These are phyloP conservation scores for Philopotamus ludificatus DNA, from an alignment of 1,140 invertebrate species.

Conservation along the genomic window DNA sequence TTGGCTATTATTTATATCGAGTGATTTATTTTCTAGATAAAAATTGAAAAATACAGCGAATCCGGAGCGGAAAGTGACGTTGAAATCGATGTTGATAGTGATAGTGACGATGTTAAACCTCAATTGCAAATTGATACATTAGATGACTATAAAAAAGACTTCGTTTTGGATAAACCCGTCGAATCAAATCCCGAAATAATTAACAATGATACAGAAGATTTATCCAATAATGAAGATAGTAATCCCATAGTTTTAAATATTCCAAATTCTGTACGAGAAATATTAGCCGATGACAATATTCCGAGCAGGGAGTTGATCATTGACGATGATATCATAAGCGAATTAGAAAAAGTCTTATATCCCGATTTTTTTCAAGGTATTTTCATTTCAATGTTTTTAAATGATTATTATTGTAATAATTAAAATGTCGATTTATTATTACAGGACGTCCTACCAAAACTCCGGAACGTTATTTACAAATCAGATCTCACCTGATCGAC, in stretches of 20 bases:
- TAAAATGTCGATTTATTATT: neutral
- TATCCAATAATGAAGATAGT: neutral
- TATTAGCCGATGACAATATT: slow-evolving; percentile 40
- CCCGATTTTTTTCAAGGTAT: slow-evolving; percentile 62
- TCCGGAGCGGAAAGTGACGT: slow-evolving; percentile 58
- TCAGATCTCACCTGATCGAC: slow-evolving; percentile 62
- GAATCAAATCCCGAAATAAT: neutral
- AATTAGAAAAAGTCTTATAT: slow-evolving; percentile 60
- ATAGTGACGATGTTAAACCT: slow-evolving; percentile 43
- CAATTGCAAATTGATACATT: neutral
- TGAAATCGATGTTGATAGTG: slow-evolving; percentile 60
- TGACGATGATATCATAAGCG: slow-evolving; percentile 49
- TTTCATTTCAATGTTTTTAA: too few relatives aligned
- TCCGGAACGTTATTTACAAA: slow-evolving; percentile 61
- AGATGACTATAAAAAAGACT: too few relatives aligned
- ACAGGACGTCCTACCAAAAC: slow-evolving; percentile 55
- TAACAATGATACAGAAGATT: neutral
- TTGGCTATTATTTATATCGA: too few relatives aligned
- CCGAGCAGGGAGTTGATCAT: slow-evolving; percentile 53
- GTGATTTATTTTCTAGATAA: slow-evolving; percentile 41
- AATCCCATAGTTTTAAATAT: slow-evolving; percentile 25
- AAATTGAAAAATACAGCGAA: slow-evolving; percentile 50
- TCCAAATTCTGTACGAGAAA: slow-evolving; percentile 15
- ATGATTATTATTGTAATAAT: too few relatives aligned
- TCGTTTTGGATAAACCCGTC: too few relatives aligned